Base-by-base conservation (phyloP, 2,888 invertebrate genomes). In the Drosophila cognata region DNA sequence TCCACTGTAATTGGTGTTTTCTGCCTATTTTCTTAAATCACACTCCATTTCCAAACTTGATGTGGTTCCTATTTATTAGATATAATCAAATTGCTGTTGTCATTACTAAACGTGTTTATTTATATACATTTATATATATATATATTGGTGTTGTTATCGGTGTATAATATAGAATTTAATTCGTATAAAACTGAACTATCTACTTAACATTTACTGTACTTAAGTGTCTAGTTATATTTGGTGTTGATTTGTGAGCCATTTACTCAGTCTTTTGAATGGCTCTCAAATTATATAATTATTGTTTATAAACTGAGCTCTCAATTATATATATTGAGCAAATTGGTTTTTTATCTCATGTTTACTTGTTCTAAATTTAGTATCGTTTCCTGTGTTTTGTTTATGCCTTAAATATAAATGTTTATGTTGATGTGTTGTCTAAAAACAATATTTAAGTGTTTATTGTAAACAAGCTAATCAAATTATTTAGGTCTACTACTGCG, bases 1-100 rank as follows among this genome's bases (percentile, higher is more conserved):
- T 78, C 71, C 59, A 59, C 73, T 82, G 80, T 86, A 84, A 86
- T 90, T 90, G 90, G 84, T 85, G 84, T 89, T 71, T 52, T 74
- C 58, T 51, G 58, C 51, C 67, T 81, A 64, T 69, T 74, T 70
- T 50, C 56, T 70, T 41, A 51, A 77, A 58, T 25, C 56, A 58
- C 74, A 29, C 35, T 29, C 35, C 51, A n/a, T 31, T 28, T 64
- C 33, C 64, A 51, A 38, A 66, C 38, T 69, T 36, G 36, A 78
- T 77, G 55, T 77, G 68, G 53, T 71, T 38, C 36, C 51, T 18
- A 33, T 46, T 66, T n/a, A 59, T 29, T 58, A 38, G 25, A 48
- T 63, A 58, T 72, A 72, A 56, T 36, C 41, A 29, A 64, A 59
- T 77, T 67, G 72, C 28, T 79, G 79, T 82, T 76, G 69, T 66